A percentile compares a stretch with the other conserved stretches of the same genome.
Conservation (phyloP, 2,888 invertebrate species). For the Loripinus fragilis region DNA sequence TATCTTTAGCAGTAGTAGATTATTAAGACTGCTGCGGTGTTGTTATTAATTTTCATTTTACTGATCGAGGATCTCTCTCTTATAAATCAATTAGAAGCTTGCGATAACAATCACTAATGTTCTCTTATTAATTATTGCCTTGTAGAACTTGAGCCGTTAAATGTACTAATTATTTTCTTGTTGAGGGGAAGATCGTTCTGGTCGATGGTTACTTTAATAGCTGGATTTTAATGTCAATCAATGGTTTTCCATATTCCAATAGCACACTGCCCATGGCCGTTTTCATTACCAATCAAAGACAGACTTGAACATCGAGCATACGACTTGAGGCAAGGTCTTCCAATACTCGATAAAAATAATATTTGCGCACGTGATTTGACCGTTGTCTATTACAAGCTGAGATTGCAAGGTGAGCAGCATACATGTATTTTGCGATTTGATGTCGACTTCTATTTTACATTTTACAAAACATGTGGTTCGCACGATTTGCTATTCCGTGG, state of each 20-base stretch:
- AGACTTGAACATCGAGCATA: too few relatives aligned
- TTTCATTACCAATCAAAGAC: background rate
- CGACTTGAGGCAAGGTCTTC: too few relatives aligned
- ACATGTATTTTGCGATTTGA: too few relatives aligned
- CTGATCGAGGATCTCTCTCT: background rate
- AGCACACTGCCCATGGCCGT: background rate
- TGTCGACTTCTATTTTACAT: too few relatives aligned
- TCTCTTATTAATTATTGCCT: slow-evolving; percentile 15
- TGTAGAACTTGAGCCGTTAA: slow-evolving; percentile 15
- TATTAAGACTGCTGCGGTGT: background rate
- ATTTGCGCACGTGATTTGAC: too few relatives aligned
- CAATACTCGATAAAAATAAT: too few relatives aligned
- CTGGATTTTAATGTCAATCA: background rate
- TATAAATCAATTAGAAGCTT: slow-evolving; percentile 11
- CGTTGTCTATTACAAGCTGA: too few relatives aligned
- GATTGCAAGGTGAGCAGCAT: too few relatives aligned
- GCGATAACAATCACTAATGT: background rate
- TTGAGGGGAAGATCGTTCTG: background rate
- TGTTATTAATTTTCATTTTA: background rate
- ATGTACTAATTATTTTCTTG: slow-evolving; percentile 9
- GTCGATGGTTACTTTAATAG: slow-evolving; percentile 2
- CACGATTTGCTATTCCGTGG: too few relatives aligned
- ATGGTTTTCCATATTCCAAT: background rate
- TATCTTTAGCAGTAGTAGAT: background rate
- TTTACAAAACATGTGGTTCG: too few relatives aligned